These are phyloP conservation scores for Anser brachyrhynchus DNA, from an alignment of 2,113 vertebrate genomes.

Conservation along the genomic window DNA sequence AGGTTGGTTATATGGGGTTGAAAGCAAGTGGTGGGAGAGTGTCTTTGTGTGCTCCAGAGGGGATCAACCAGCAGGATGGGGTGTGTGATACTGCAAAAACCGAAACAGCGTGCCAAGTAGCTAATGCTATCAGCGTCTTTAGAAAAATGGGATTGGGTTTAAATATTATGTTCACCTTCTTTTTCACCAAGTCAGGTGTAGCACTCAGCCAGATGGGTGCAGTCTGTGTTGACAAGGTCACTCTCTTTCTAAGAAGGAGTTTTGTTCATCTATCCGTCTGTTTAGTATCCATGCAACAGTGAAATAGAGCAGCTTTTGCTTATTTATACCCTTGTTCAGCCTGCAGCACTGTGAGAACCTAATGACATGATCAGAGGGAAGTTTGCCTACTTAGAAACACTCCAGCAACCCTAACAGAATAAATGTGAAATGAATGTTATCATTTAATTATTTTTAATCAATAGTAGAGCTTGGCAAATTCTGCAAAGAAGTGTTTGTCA, in stretches of 20 bases:
- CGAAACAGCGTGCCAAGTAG: background rate
- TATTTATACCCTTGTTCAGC: conserved; percentile 68
- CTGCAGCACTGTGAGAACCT: conserved; percentile 34
- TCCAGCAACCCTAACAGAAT: conserved; percentile 11
- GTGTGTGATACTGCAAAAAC: background rate
- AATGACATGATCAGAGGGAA: conserved; percentile 62
- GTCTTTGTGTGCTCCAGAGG: background rate
- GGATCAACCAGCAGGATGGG: background rate
- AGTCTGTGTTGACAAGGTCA: conserved; percentile 19
- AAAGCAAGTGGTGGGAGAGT: background rate
- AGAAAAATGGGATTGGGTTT: background rate
- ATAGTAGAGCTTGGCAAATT: background rate
- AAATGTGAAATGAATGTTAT: conserved; percentile 14
- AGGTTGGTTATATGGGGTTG: background rate
- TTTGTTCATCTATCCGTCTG: conserved; percentile 67
- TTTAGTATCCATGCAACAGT: conserved; percentile 61
- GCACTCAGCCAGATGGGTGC: conserved; percentile 44
- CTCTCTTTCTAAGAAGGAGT: conserved; percentile 47
- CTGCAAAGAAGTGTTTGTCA: background rate
- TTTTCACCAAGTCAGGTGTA: background rate
- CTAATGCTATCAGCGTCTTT: background rate
- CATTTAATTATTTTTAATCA: conserved; percentile 37
- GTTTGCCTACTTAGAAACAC: conserved; percentile 60
- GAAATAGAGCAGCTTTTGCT: conserved; percentile 63
- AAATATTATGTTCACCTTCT: background rate